Evolutionary conservation across 2,888 invertebrate genomes (phyloP), one percentile per base, ranked within the genome.

Genomic region (Rhimphoctona megacephalus): DNA sequence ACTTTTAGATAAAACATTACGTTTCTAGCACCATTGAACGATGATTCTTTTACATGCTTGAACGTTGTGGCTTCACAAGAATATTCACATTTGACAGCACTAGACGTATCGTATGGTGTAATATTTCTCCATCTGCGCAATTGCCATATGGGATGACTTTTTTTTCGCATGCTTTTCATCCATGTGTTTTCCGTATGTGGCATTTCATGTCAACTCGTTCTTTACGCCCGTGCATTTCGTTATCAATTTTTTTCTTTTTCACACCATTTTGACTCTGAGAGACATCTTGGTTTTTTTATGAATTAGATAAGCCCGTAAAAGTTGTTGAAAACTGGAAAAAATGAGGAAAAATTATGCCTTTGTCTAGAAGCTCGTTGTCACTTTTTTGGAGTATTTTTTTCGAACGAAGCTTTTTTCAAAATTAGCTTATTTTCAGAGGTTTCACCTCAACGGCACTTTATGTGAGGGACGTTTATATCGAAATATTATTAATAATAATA

Each of bases 111-210:
- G 39, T 64, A 17, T 52, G 30, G 67, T 52, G 69, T 67, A 39
- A 82, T 79, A 74, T 69, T 69, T 81, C 72, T 57, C 66, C 66
- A 61, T n/a, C n/a, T 74, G 74, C 78, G 19, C 69, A 74, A 82
- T 85, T 74, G 74, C 82, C 82, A 74, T 74, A 46, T 82, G 79
- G 73, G 67, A 82, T 43, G 43, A 61, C 19, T 33, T 69, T 82
- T 81, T 78, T 85, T 54, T 74, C 66, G 73, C 11, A 70, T 54
- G 61, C 33, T 49, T 61, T 72, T 33, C 52, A 36, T 70, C 43
- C 52, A 39, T 54, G 43, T 46, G 17, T 61, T 61, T 61, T 30
- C 19, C n/a, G 36, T 77, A 82, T 39, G 19, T 61, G 72, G 39
- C 64, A 64, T 81, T 81, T 81, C 46, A 46, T 43, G 36, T 25